These are phyloP conservation scores for Branchinecta sandiegonensis DNA, from an alignment of 2,888 invertebrate species.

Conservation along the genomic window DNA sequence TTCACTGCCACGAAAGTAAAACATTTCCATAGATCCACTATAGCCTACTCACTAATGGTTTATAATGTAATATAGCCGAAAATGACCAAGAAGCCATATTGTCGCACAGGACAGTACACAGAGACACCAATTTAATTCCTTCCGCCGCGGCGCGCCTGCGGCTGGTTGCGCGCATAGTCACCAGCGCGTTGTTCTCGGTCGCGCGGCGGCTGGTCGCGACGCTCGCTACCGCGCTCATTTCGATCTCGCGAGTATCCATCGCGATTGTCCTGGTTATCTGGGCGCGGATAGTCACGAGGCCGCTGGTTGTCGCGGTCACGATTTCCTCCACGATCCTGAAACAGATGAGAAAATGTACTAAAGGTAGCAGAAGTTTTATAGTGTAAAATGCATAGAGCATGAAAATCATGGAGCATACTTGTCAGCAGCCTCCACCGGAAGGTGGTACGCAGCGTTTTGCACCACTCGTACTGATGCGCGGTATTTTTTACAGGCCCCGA, in stretches of 20 bases:
- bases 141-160: constrained; percentile 4
- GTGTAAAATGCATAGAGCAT: background rate
- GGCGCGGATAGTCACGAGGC: constrained; percentile 18
- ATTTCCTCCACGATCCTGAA: constrained; percentile 18
- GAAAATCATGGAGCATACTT: too few relatives aligned
- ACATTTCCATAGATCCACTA: constrained; percentile 9
- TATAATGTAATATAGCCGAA: background rate
- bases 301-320: constrained; percentile 23
- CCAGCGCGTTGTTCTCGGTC: background rate
- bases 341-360: constrained; percentile 23
- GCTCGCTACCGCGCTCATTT: constrained; percentile 28
- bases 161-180: constrained; percentile 8
- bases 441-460: too few relatives aligned
- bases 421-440: too few relatives aligned
- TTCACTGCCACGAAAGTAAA: constrained; percentile 13
- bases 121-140: background rate
- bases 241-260: constrained; percentile 32
- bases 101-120: background rate
- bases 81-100: background rate
- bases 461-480: too few relatives aligned
- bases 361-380: background rate
- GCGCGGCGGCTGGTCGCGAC: constrained; percentile 20
- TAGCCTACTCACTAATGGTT: constrained; percentile 15
- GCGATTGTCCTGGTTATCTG: background rate
- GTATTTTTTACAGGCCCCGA: too few relatives aligned